Evolutionary conservation across 2,888 invertebrate species (phyloP).

Genomic region (Sabatieria punctata): DNA sequence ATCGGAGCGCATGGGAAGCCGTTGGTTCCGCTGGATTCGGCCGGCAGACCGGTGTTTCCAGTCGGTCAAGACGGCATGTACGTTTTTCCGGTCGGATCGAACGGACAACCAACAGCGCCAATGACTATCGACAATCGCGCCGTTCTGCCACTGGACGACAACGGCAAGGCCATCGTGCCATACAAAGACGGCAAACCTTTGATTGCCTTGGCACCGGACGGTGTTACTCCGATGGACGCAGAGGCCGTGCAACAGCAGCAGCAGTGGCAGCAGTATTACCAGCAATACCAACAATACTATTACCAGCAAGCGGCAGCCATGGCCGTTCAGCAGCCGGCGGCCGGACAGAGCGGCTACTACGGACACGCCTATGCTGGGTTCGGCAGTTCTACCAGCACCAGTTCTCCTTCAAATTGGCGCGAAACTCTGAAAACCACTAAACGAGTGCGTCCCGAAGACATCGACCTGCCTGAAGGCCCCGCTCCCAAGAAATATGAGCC

Average conservation of each 20-base stretch:
- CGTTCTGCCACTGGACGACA: not conserved
- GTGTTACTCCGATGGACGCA: not conserved
- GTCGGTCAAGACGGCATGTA: not conserved
- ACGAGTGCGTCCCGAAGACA: not conserved
- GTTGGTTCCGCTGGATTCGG: not conserved
- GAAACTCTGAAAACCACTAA: not conserved
- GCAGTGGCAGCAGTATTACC: slow-evolving; percentile 1
- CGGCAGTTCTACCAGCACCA: slow-evolving; percentile 2
- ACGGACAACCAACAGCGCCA: not conserved
- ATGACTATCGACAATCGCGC: too few species aligned
- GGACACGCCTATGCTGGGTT: not conserved
- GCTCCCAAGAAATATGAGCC: slow-evolving; percentile 1
- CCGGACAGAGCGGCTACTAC: not conserved
- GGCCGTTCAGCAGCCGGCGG: not conserved
- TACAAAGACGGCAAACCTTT: slow-evolving; percentile 1
- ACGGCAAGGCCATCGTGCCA: not conserved
- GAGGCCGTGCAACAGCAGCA: not conserved
- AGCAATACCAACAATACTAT: not conserved
- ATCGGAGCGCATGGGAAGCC: not conserved
- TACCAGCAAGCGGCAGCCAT: too few species aligned
- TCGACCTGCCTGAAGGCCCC: not conserved
- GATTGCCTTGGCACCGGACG: not conserved
- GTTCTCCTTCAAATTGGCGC: not conserved
- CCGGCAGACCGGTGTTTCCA: not conserved
- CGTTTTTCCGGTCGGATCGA: not conserved